A percentile compares a stretch with the other conserved stretches of the same genome.
phyloP scores from a whole-genome alignment of 2,797 vertebrate genomes.

The Sebastes wilsoni region DNA sequence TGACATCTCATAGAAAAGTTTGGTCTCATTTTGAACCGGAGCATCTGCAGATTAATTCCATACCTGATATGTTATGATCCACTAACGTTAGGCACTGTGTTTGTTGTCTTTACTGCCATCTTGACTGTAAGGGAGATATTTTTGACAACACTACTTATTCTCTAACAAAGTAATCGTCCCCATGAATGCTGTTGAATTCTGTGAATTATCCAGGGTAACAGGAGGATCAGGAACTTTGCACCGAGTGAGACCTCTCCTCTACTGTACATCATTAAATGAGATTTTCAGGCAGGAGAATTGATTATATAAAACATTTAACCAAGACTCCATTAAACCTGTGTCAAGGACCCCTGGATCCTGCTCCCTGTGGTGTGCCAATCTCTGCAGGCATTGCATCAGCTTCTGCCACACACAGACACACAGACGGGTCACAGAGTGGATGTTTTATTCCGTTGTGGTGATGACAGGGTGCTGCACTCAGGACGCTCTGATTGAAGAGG shows the following conservation, averaged over 20 bases:
- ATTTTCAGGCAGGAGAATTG: background rate
- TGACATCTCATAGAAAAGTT: no score
- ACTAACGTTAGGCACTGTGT: background rate
- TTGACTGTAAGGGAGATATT: background rate
- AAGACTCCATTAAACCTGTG: conserved; percentile 21
- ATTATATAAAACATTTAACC: conserved; percentile 36
- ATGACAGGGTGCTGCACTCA: conserved; percentile 38
- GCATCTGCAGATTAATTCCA: background rate
- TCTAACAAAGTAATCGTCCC: background rate
- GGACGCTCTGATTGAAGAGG: conserved; percentile 48
- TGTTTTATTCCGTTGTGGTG: conserved; percentile 19
- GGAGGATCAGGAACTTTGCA: background rate
- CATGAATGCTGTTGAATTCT: background rate
- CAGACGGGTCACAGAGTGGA: conserved; percentile 9
- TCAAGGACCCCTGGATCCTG: conserved; percentile 1
- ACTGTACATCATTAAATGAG: conserved; percentile 4
- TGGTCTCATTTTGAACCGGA: no score
- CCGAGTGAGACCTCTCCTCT: conserved; percentile 28
- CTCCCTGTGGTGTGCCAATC: conserved; percentile 19
- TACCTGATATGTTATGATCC: background rate
- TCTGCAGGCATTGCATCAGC: conserved; percentile 37
- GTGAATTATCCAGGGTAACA: background rate
- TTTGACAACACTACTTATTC: no score
- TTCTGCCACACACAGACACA: background rate
- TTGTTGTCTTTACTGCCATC: no score